These are phyloP conservation scores for Porites lobata DNA, from an alignment of 92 coral and sea anemone genomes.

Conservation along the genomic window DNA sequence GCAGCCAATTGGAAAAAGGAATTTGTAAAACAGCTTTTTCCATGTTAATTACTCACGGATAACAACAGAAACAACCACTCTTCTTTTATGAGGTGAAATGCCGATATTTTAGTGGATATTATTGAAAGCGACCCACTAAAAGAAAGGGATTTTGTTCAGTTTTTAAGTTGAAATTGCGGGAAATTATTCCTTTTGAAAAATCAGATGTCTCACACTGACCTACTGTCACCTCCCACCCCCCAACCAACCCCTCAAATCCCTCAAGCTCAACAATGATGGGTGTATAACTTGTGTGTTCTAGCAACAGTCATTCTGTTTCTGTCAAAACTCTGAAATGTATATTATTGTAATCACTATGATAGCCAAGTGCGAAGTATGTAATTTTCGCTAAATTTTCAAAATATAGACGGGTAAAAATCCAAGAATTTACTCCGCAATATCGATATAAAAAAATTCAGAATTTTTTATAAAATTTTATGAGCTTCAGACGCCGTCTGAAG, in stretches of 20 bases:
- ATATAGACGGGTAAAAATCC: slow-evolving; percentile 28
- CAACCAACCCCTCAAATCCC: background rate
- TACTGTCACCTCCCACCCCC: background rate
- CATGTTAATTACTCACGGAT: no score
- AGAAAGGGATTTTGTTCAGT: no score
- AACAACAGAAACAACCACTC: no score
- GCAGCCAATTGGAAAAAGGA: no score
- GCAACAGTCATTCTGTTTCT: slow-evolving; percentile 20
- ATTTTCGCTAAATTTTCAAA: background rate
- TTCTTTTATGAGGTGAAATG: no score
- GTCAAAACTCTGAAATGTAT: slow-evolving; percentile 25
- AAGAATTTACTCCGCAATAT: slow-evolving; percentile 29
- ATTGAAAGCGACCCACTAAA: no score
- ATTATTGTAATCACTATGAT: background rate
- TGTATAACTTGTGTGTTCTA: background rate
- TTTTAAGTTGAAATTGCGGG: no score
- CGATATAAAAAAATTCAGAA: slow-evolving; percentile 35
- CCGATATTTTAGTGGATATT: no score
- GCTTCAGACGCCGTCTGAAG: slow-evolving; percentile 25
- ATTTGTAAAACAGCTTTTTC: no score
- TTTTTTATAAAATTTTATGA: slow-evolving; percentile 34
- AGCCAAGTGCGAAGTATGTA: background rate
- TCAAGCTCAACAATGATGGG: no score
- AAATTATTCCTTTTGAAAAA: no score
- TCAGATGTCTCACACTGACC: no score